Base-by-base conservation (phyloP, 2,888 invertebrate genomes). In the Mythimna albipuncta region DNA sequence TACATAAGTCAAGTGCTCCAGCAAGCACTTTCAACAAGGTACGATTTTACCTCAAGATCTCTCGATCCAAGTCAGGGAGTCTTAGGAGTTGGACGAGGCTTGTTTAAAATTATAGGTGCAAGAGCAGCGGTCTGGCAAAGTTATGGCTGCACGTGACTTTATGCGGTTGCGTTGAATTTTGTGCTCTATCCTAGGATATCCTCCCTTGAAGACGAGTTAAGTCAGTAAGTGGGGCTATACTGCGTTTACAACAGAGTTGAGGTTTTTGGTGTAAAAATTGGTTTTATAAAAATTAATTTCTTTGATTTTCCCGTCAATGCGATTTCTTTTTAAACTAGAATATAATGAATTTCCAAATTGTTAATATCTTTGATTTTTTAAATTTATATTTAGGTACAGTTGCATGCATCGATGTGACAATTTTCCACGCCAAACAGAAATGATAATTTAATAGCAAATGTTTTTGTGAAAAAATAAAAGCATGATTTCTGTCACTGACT, bases 61-160 rank as follows among this genome's bases (percentile, higher is more conserved):
- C 63, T 82, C 59, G 44, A 64, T 69, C 16, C 50, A 58, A 47
- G 44, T n/a, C 16, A 54, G 63, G 21, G 55, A 69, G 57, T 57
- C 38, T 72, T 35, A 50, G 57, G 47, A 72, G 59, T 79, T 79
- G 41, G 50, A 64, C 69, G 21, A 47, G 54, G 57, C 73, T 82
- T 72, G 79, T 80, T 69, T 68, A 68, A 65, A 71, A 71, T 82
- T 72, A 77, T 69, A 69, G 78, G 79, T 79, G 65, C 63, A 65
- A 82, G 78, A 77, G 52, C 78, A 65, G 55, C 65, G 68, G 35
- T 71, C 54, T 62, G 32, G 62, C 38, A 62, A 59, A 82, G 68
- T 82, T 79, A 66, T 21, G 13, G 19, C n/a, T 4, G 78, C 62
- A 68, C 82, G 79, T 79, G 79, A 77, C 79, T 79, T 75, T 52